These are phyloP conservation scores for Drosophila parvula DNA, from an alignment of 1,140 invertebrate genomes.

Conservation along the genomic window DNA sequence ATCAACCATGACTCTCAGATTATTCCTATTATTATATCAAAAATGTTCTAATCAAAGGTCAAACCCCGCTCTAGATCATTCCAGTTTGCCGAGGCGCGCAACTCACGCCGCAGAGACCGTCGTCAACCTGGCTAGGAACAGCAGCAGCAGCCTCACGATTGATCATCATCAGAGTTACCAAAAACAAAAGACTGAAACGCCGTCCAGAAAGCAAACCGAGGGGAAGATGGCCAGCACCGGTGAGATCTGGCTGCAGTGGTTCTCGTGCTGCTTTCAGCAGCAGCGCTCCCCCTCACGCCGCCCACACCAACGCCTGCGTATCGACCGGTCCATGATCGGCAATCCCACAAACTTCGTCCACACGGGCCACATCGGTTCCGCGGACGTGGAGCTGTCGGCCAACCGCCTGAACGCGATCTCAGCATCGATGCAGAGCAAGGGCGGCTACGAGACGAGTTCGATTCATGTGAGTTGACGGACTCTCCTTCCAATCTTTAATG, in stretches of 20 bases:
- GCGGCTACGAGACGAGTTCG: slow-evolving; percentile 90
- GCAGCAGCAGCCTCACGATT: slow-evolving; percentile 42
- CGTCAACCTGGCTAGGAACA: slow-evolving; percentile 64
- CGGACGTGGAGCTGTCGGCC: slow-evolving; percentile 90
- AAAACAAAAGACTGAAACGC: slow-evolving; percentile 61
- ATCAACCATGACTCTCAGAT: background rate
- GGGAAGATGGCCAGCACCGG: slow-evolving; percentile 88
- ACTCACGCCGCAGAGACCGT: slow-evolving; percentile 26
- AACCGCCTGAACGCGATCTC: slow-evolving; percentile 91
- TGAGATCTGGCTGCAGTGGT: slow-evolving; percentile 93
- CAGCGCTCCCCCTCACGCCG: slow-evolving; percentile 87
- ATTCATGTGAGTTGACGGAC: slow-evolving; percentile 85
- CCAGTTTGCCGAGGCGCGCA: slow-evolving; percentile 34
- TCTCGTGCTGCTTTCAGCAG: slow-evolving; percentile 92
- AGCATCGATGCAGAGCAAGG: slow-evolving; percentile 95
- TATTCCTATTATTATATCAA: no score
- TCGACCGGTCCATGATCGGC: slow-evolving; percentile 97
- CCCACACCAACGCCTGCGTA: slow-evolving; percentile 88
- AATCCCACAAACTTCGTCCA: slow-evolving; percentile 96
- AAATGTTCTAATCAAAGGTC: slow-evolving; percentile 11
- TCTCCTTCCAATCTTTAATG: background rate
- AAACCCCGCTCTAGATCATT: slow-evolving; percentile 15
- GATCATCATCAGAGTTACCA: slow-evolving; percentile 28
- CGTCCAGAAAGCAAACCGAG: slow-evolving; percentile 40
- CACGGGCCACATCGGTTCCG: slow-evolving; percentile 93